These are phyloP conservation scores for Phylloscopus trochiloides DNA, from an alignment of 2,113 vertebrate species.

Conservation along the genomic window DNA sequence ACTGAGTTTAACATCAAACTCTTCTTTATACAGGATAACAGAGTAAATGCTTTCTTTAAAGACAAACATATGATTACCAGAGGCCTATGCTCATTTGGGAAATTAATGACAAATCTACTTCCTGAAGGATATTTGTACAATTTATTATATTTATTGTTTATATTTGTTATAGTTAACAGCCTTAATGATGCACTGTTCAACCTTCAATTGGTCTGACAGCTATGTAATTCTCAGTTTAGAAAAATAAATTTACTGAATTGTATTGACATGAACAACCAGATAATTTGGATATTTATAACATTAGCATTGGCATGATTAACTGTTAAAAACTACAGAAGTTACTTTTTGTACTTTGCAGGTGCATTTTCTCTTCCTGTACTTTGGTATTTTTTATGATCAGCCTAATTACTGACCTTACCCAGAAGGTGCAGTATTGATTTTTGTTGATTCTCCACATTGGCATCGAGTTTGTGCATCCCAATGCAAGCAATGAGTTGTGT, in stretches of 20 bases:
- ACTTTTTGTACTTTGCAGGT: not conserved
- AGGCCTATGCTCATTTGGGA: not conserved
- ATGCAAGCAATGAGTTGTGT: conserved; percentile 81
- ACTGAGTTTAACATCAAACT: not conserved
- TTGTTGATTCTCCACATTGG: conserved; percentile 64
- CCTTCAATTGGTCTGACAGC: not conserved
- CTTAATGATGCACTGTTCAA: not conserved
- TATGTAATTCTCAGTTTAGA: not conserved
- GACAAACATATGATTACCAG: not conserved
- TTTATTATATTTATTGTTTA: not conserved
- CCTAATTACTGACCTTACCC: conserved; percentile 81
- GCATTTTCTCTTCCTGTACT: not conserved
- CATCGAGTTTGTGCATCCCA: conserved; percentile 73
- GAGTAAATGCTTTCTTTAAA: not conserved
- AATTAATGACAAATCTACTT: not conserved
- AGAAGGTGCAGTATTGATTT: conserved; percentile 75
- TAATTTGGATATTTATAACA: not conserved
- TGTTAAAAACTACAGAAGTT: not conserved
- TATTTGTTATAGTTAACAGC: not conserved
- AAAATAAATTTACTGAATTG: not conserved
- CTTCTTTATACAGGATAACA: not conserved
- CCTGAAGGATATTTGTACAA: not conserved
- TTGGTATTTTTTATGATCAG: not conserved
- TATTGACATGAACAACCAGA: not conserved
- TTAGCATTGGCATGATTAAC: not conserved